Conservation (phyloP, 1,140 invertebrate genomes). For the Phenacoccus solenopsis region DNA sequence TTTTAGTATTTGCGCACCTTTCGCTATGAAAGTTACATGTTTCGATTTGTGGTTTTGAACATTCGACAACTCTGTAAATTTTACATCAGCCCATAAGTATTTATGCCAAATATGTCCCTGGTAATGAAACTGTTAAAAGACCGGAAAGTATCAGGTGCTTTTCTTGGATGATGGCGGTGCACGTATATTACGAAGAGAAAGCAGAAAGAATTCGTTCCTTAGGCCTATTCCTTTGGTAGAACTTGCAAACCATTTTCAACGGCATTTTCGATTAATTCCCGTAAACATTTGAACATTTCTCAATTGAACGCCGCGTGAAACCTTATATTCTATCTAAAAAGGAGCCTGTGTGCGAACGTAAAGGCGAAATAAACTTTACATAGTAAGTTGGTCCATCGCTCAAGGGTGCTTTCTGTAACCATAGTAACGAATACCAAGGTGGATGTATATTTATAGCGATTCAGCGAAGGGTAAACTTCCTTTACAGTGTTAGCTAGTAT, state of each 20-base stretch:
- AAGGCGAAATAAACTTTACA: slow-evolving; percentile 18
- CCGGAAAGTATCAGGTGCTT: too few species aligned
- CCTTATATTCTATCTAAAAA: slow-evolving; percentile 8
- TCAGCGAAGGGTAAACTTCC: slow-evolving; percentile 17
- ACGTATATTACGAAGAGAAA: neutral
- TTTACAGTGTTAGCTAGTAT: slow-evolving; percentile 14
- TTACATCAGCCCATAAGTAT: too few species aligned
- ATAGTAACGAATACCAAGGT: slow-evolving; percentile 12
- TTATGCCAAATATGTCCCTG: too few species aligned
- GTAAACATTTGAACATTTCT: slow-evolving; percentile 17
- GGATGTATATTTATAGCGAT: slow-evolving; percentile 15
- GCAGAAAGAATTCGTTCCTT: neutral
- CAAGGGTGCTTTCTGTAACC: slow-evolving; percentile 14
- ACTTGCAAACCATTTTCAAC: slow-evolving; percentile 10
- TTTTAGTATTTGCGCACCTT: too few species aligned
- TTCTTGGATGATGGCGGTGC: too few species aligned
- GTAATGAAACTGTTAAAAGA: too few species aligned
- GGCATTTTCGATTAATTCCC: slow-evolving; percentile 11
- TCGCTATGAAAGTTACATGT: too few species aligned
- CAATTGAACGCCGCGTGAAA: slow-evolving; percentile 11
- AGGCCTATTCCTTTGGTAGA: slow-evolving; percentile 6
- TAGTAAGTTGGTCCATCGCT: slow-evolving; percentile 17
- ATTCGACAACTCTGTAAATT: too few species aligned
- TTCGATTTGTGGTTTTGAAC: too few species aligned
- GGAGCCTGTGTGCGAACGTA: slow-evolving; percentile 9